These are phyloP conservation scores for Lucilia cuprina DNA, from an alignment of 1,140 invertebrate species.

Conservation along the genomic window DNA sequence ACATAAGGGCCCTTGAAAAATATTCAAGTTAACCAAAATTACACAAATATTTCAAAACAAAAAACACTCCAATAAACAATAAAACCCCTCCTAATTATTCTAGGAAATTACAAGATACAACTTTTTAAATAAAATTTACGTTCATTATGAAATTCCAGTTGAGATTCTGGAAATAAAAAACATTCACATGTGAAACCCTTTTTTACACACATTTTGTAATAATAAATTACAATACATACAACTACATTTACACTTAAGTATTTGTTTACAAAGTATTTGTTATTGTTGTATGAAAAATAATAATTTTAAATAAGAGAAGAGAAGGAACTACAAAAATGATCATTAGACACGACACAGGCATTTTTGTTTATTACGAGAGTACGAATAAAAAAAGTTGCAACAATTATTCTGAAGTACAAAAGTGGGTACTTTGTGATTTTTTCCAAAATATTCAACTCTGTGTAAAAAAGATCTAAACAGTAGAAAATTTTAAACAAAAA, in stretches of 20 bases:
- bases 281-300: not conserved
- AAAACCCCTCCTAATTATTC: not conserved
- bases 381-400: not conserved
- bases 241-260: not conserved
- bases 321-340: not conserved
- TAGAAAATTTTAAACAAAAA: not conserved
- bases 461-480: not conserved
- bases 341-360: not conserved
- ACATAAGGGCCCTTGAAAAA: no score
- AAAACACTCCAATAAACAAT: no score
- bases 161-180: conserved; percentile 10
- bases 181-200: conserved; percentile 13
- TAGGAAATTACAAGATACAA: not conserved
- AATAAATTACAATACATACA: not conserved
- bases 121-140: not conserved
- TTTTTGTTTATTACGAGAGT: not conserved
- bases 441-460: no score
- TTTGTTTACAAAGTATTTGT: not conserved
- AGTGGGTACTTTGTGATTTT: no score
- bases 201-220: not conserved
- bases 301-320: not conserved
- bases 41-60: no score
- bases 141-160: conserved; percentile 3
- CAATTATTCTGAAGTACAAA: not conserved
- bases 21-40: no score